Evolutionary conservation across 2,113 vertebrate genomes (phyloP).

Genomic region (Esox niger): DNA sequence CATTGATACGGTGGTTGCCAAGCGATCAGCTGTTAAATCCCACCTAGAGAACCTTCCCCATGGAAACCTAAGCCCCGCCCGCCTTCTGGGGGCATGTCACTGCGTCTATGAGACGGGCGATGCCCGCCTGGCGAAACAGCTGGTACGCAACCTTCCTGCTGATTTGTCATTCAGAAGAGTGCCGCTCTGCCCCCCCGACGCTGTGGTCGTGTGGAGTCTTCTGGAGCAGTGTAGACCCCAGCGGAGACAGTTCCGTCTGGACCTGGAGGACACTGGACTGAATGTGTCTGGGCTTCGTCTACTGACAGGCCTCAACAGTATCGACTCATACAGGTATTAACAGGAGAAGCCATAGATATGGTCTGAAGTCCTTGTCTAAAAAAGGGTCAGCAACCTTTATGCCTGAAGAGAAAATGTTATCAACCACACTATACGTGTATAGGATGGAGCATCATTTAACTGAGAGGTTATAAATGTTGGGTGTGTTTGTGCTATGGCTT

Average conservation of each 20-base stretch:
- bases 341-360: too few relatives aligned
- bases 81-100: slow-evolving; percentile 81
- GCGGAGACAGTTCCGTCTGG: slow-evolving; percentile 73
- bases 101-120: slow-evolving; percentile 77
- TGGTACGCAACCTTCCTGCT: slow-evolving; percentile 70
- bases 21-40: slow-evolving; percentile 68
- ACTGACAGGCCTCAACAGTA: slow-evolving; percentile 74
- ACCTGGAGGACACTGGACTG: slow-evolving; percentile 78
- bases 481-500: too few relatives aligned
- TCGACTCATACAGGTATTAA: slow-evolving; percentile 80
- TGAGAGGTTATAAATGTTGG: too few relatives aligned
- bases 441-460: too few relatives aligned
- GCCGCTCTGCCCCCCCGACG: slow-evolving; percentile 75
- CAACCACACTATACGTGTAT: too few relatives aligned
- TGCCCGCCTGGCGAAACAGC: slow-evolving; percentile 55
- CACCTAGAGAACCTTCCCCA: slow-evolving; percentile 74
- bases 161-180: slow-evolving; percentile 77
- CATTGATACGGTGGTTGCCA: slow-evolving; percentile 30
- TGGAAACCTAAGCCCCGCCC: slow-evolving; percentile 59
- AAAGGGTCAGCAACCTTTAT: too few relatives aligned
- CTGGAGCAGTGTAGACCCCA: slow-evolving; percentile 63
- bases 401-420: too few relatives aligned
- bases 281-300: slow-evolving; percentile 74
- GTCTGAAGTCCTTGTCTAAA: too few relatives aligned
- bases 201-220: slow-evolving; percentile 69